Base-by-base conservation (phyloP, 2,888 invertebrate species). In the Phaonia tiefii region DNA sequence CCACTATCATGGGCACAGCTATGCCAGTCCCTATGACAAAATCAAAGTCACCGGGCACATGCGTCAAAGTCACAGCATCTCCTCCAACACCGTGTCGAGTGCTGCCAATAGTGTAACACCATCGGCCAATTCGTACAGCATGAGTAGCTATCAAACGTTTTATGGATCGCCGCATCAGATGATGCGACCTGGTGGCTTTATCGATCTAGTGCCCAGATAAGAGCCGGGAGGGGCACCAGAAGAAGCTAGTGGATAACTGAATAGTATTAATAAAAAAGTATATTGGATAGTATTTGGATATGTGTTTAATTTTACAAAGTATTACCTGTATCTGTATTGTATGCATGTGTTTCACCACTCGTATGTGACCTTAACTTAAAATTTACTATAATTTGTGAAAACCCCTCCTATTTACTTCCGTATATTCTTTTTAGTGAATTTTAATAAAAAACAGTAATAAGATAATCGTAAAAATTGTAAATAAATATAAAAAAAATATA, bases 11-110 rank as follows among this genome's bases (percentile, higher is more conserved):
- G 76, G 82, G 44, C 82, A 83, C 75, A 77, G 85, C 25, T 89
- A 90, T 84, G 89, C 86, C 56, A 90, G 85, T 85, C 90, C 91
- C 13, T 91, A 91, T 83, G 91, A 91, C 65, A 91, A 91, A 86
- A 88, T 90, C 26, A 91, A 91, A 85, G 87, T 89, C 51, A 66
- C 86, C 15, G 83, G 86, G 49, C 84, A 84, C 15, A 84, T 83
- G 82, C 84, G 84, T 26, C 79, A 74, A 54, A 25, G 79, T 2
- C 74, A 80, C 17, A 66, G 69, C 22, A 69, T 56, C 15, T 54
- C 74, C 46, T 84, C 87, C 1, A 83, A 85, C 2, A 82, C 75
- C 25, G 74, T 83, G 0, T 69, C 58, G 1, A 46, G 31, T 22
- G 75, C 67, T 51, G 74, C 56, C 20, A 63, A 69, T 22, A 69